phyloP scores from a whole-genome alignment of 2,888 invertebrate species.

The Zaprionus lineosus region DNA sequence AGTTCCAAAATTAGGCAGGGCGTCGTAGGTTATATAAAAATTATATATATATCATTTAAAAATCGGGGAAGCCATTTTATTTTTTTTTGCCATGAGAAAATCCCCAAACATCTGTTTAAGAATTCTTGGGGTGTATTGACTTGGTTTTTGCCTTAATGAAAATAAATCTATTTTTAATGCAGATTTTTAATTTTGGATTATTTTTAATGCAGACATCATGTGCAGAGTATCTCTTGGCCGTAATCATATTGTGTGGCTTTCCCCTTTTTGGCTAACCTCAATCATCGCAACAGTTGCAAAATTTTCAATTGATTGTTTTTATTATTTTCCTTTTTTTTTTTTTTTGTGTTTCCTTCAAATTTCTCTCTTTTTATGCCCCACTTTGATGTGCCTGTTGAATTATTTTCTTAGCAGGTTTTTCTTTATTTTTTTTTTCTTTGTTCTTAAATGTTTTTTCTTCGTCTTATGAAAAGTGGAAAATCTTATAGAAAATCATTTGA shows the following conservation, averaged over 20 bases:
- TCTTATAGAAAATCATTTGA: constrained; percentile 52
- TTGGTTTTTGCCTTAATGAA: too few species aligned
- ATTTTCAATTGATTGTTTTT: constrained; percentile 11
- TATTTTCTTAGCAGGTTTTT: constrained; percentile 26
- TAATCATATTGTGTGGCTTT: not conserved
- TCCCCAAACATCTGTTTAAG: too few species aligned
- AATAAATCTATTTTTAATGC: too few species aligned
- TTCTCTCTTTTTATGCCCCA: constrained; percentile 1
- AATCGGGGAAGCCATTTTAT: too few species aligned
- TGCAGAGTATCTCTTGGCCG: not conserved
- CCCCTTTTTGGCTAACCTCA: constrained; percentile 9
- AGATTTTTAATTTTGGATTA: too few species aligned
- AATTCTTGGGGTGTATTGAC: too few species aligned
- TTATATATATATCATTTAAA: too few species aligned
- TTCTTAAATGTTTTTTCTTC: constrained; percentile 19
- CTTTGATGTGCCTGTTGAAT: constrained; percentile 40
- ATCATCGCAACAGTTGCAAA: constrained; percentile 21
- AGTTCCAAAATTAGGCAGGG: too few species aligned
- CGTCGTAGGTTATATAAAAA: too few species aligned
- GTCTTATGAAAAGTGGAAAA: constrained; percentile 31
- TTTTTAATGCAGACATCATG: not conserved
- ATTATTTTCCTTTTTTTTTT: not conserved
- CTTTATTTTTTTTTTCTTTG: constrained; percentile 17
- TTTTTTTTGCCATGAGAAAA: too few species aligned
- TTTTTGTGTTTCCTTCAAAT: too few species aligned